phyloP scores from a whole-genome alignment of 2,888 invertebrate species.

The Mythimna lalbum region DNA sequence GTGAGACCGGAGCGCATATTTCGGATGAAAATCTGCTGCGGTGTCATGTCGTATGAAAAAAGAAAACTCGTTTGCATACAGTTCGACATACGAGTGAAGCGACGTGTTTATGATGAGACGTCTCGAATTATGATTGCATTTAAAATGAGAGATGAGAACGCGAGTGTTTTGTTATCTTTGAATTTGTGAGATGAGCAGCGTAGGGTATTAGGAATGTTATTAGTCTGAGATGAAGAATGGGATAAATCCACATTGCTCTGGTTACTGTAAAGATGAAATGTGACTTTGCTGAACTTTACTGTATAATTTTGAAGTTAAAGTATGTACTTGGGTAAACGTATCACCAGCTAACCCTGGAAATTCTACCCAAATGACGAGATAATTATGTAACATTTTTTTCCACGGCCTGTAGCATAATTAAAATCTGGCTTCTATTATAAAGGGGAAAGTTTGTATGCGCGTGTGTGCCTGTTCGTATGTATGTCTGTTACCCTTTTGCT shows the following conservation, averaged over 20 bases:
- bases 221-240: background rate
- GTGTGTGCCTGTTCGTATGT: too few relatives aligned
- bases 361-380: background rate
- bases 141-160: conserved; percentile 30
- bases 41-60: conserved; percentile 80
- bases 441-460: too few relatives aligned
- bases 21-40: conserved; percentile 81
- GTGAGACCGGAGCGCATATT: conserved; percentile 80
- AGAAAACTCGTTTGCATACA: conserved; percentile 73
- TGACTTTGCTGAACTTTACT: background rate
- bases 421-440: too few relatives aligned
- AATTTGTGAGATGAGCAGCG: conserved; percentile 17
- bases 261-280: background rate
- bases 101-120: conserved; percentile 43
- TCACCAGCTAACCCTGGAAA: background rate
- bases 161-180: conserved; percentile 33
- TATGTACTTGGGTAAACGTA: background rate
- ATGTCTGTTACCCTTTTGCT: too few relatives aligned
- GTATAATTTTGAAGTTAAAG: too few relatives aligned
- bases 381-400: background rate
- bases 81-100: conserved; percentile 59
- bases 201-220: conserved; percentile 17
- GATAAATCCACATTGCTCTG: background rate
- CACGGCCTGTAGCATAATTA: too few relatives aligned
- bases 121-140: conserved; percentile 55